These are phyloP conservation scores for Sigmodon hispidus DNA, from an alignment of 2,113 vertebrate species.

Conservation along the genomic window DNA sequence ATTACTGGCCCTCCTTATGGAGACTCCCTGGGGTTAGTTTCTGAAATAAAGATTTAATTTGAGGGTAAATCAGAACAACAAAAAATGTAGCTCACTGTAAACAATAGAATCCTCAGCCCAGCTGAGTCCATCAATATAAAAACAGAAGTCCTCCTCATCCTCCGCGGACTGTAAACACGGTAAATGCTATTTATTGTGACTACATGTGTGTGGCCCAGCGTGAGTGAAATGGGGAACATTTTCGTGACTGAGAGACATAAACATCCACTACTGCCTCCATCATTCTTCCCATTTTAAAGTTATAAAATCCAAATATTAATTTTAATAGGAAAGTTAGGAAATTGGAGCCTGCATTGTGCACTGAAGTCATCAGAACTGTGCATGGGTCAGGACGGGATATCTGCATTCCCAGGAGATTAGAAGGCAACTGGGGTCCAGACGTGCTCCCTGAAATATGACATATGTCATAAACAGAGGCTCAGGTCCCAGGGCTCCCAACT, in stretches of 20 bases:
- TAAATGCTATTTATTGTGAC: conserved; percentile 94
- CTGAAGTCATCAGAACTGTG: conserved; percentile 75
- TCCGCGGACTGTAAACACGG: conserved; percentile 94
- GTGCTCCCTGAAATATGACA: conserved; percentile 80
- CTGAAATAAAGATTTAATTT: conserved; percentile 90
- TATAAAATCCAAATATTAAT: conserved; percentile 91
- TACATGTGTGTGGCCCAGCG: conserved; percentile 89
- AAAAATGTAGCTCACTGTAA: conserved; percentile 90
- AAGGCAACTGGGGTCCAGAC: conserved; percentile 86
- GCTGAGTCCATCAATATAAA: conserved; percentile 90
- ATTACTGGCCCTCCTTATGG: conserved; percentile 86
- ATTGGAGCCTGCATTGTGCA: conserved; percentile 74
- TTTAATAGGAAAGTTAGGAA: conserved; percentile 87
- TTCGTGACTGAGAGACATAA: conserved; percentile 91
- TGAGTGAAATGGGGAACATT: conserved; percentile 88
- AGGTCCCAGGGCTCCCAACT: conserved; percentile 16
- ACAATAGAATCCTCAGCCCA: conserved; percentile 88
- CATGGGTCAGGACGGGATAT: conserved; percentile 59
- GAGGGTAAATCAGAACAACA: conserved; percentile 89
- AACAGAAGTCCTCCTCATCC: conserved; percentile 90
- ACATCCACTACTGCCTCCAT: conserved; percentile 86
- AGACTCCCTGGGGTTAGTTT: conserved; percentile 87
- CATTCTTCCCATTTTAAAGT: conserved; percentile 84
- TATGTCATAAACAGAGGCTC: conserved; percentile 84
- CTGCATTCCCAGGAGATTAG: conserved; percentile 75